phyloP scores from a whole-genome alignment of 2,113 vertebrate species.

The Jacana jacana region DNA sequence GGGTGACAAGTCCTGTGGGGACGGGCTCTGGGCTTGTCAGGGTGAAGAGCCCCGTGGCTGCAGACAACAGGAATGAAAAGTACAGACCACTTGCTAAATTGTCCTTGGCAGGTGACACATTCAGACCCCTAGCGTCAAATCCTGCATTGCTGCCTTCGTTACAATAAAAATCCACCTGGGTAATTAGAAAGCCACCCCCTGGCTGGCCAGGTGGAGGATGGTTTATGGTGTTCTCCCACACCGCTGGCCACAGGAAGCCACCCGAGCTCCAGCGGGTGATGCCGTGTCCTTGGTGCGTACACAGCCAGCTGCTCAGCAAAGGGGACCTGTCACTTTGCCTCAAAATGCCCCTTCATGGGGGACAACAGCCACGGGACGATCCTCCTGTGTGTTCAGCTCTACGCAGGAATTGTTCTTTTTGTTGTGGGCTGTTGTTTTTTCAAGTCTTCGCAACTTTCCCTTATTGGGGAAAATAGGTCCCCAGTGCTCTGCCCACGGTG shows the following conservation, averaged over 20 bases:
- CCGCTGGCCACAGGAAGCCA: accelerated
- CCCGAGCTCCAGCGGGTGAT: neutral
- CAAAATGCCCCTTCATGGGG: neutral
- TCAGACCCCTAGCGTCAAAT: conserved; percentile 60
- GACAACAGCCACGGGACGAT: accelerated
- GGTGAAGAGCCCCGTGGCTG: neutral
- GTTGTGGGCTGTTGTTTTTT: neutral
- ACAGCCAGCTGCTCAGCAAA: neutral
- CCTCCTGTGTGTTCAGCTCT: neutral
- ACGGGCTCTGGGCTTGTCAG: neutral
- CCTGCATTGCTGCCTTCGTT: conserved; percentile 18
- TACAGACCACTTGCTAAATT: conserved; percentile 1
- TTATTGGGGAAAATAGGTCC: neutral
- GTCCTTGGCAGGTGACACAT: conserved; percentile 42
- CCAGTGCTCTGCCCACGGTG: neutral
- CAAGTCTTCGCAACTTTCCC: neutral
- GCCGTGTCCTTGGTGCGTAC: neutral
- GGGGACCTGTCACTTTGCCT: neutral
- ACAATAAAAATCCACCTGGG: conserved; percentile 64
- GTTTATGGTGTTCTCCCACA: conserved; percentile 42
- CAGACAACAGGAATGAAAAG: neutral
- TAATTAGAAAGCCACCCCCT: conserved; percentile 19
- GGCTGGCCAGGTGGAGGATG: neutral
- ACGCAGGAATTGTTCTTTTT: neutral
- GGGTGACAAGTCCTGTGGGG: no score